Evolutionary conservation across 2,113 vertebrate genomes (phyloP), one percentile per base, ranked within the genome.

Genomic region (Vanacampus margaritifer): DNA sequence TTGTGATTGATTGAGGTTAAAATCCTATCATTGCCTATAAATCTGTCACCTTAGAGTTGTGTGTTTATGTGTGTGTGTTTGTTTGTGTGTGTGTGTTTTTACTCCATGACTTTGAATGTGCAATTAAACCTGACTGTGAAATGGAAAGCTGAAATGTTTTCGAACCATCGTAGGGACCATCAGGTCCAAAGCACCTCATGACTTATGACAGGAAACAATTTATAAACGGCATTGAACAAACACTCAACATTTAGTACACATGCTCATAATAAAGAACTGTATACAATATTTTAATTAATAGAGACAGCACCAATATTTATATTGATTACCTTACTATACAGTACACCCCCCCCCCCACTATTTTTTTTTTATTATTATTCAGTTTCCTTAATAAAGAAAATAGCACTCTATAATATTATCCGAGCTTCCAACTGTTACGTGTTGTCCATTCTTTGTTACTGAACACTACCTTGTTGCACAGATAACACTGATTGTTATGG

Each of bases 1-100:
- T 80, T 77, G 70, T 84, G 87, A 84, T 86, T 86, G 84, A 88
- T 86, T 84, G 81, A 80, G 86, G 89, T 90, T 89, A 89, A 32
- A 92, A 73, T 81, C 77, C 78, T 70, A 86, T 71, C 71, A 79
- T 72, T 82, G 82, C 75, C 79, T 81, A 79, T 81, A 84, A 87
- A 85, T 81, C 73, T 83, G 81, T 87, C 85, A 86, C 75, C 53
- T 46, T 76, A 28, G 50, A 78, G 37, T 60, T 73, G 17, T 17
- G 43, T 46, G 45, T 21, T 41, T 41, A 19, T 11, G n/a, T 23
- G 64, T 72, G 60, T 69, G 16, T 57, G 26, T 65, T 51, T 71
- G 59, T 50, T 46, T 58, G 54, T 75, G 63, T 70, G 67, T 26
- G 23, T 53, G 62, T 72, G 58, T 68, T 16, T 60, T 26, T 63